Base-by-base conservation (phyloP, 1,140 invertebrate genomes). In the Olivierus martensii region DNA sequence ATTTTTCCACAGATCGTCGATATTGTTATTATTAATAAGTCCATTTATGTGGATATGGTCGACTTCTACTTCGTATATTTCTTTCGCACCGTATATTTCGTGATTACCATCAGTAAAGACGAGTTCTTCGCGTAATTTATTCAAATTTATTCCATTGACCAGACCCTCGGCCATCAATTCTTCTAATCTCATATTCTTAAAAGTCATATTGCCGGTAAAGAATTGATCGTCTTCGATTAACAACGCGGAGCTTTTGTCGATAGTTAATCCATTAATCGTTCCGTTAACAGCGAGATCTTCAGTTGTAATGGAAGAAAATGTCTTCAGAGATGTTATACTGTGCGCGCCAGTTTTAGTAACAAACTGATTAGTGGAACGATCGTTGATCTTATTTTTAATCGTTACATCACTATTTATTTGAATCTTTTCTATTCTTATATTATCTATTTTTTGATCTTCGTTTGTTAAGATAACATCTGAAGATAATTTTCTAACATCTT, bases 341-440 rank as follows among this genome's bases (percentile, higher is more conserved):
- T 59, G 58, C 22, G 42, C 38, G 12, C 56, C 59, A 38, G 37
- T 37, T 53, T 41, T 46, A 5, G 55, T 57, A 5, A 60, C 59
- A 7, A 60, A 35, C 39, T 39, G 41, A 4, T 18, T 14, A 5
- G 41, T 50, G 22, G 55, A 35, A 3, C 58, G 28, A 14, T 44
- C 53, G 46, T 58, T 39, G 17, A 60, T 41, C 11, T 28, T 28
- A n/a, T 51, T 53, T n/a, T n/a, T n/a, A 35, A 15, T 9, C 0
- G 56, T 43, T n/a, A 22, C 51, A 11, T 56, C 44, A 6, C 46
- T 28, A 21, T 28, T 18, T 0, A 57, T 47, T 19, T 14, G 28
- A 3, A 60, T 47, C 3, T 51, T 38, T 46, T 58, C 48, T 2
- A 48, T 39, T 9, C 28, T 15, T 34, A 60, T 11, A n/a, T 15